phyloP scores from a whole-genome alignment of 1,140 invertebrate species.

The Archivesica marissinica region DNA sequence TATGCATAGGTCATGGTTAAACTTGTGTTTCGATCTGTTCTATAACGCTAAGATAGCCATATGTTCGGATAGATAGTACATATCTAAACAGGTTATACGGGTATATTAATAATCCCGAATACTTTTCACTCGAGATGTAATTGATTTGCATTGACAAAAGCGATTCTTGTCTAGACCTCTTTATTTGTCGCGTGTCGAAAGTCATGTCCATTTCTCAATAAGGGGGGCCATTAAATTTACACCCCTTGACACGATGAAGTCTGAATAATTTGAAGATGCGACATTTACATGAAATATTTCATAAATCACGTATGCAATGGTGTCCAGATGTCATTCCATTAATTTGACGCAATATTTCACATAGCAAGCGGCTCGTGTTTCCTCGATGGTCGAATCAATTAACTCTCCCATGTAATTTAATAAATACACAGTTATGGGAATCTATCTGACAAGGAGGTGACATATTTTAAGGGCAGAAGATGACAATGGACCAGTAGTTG shows the following conservation, averaged over 20 bases:
- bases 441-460: constrained; percentile 18
- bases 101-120: not conserved
- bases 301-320: constrained; percentile 35
- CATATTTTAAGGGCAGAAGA: constrained; percentile 30
- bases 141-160: constrained; percentile 3
- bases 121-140: not conserved
- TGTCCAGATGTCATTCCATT: constrained; percentile 38
- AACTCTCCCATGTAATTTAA: constrained; percentile 27
- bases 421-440: constrained; percentile 15
- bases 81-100: no score
- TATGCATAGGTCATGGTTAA: no score
- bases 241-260: constrained; percentile 18
- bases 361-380: not conserved
- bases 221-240: constrained; percentile 26
- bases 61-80: no score
- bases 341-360: constrained; percentile 54
- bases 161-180: not conserved
- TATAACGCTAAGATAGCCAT: no score
- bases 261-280: constrained; percentile 25
- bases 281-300: constrained; percentile 38
- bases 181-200: constrained; percentile 15
- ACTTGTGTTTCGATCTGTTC: no score
- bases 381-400: constrained; percentile 6
- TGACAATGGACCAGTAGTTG: constrained; percentile 48
- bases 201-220: constrained; percentile 39